A percentile compares a stretch with the other conserved stretches of the same genome.
Evolutionary conservation across 1,140 invertebrate species (phyloP).

Genomic region (Drosophila dunni): DNA sequence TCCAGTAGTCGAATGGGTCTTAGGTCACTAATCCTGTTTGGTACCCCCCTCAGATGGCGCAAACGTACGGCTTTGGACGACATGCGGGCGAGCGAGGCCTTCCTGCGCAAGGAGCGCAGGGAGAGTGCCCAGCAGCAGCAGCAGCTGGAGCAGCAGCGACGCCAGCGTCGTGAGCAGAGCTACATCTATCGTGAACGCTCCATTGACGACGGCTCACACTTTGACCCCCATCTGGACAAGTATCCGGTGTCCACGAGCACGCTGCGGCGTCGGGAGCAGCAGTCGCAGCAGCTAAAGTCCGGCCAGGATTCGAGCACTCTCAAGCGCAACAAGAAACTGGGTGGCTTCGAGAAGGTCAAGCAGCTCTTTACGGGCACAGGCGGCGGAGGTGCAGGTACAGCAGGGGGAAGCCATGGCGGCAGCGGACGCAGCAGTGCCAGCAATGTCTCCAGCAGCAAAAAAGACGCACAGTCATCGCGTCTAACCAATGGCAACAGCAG

Average conservation of each 20-base stretch:
- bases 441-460: slow-evolving; percentile 69
- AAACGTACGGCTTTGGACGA: slow-evolving; percentile 73
- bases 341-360: slow-evolving; percentile 88
- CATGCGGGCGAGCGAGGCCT: slow-evolving; percentile 75
- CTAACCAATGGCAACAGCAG: slow-evolving; percentile 64
- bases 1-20: neutral
- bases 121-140: slow-evolving; percentile 85
- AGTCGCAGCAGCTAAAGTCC: slow-evolving; percentile 29
- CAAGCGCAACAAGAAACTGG: slow-evolving; percentile 86
- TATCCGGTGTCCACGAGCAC: slow-evolving; percentile 81
- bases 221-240: slow-evolving; percentile 87
- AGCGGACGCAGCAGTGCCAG: slow-evolving; percentile 68
- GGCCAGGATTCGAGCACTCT: slow-evolving; percentile 58
- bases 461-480: slow-evolving; percentile 52
- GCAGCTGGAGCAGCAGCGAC: slow-evolving; percentile 52
- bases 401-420: slow-evolving; percentile 52
- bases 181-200: slow-evolving; percentile 87
- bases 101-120: slow-evolving; percentile 85
- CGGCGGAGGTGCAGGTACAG: neutral
- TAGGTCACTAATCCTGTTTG: neutral
- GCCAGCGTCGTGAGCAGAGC: slow-evolving; percentile 84
- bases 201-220: slow-evolving; percentile 87
- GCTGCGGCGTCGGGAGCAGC: slow-evolving; percentile 62
- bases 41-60: slow-evolving; percentile 70
- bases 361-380: slow-evolving; percentile 75